A percentile compares a stretch with the other conserved stretches of the same genome.
These are phyloP conservation scores for Forbesichthys agassizii DNA, from an alignment of 2,113 vertebrate genomes.

Conservation along the genomic window DNA sequence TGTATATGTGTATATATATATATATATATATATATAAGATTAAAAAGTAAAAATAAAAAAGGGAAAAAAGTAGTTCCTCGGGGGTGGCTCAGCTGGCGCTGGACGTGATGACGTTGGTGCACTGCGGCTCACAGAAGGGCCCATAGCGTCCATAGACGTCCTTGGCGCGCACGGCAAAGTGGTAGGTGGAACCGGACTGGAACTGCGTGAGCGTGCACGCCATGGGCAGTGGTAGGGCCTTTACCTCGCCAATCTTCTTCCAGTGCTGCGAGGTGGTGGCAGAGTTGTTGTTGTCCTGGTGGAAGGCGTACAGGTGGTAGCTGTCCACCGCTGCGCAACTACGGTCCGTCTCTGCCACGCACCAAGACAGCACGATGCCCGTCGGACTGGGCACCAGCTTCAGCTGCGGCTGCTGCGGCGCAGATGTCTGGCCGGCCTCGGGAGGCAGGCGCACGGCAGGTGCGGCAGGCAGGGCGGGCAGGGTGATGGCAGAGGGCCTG, in stretches of 20 bases:
- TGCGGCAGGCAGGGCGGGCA: slow-evolving; percentile 74
- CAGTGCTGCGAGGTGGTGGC: slow-evolving; percentile 78
- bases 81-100: slow-evolving; percentile 62
- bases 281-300: slow-evolving; percentile 77
- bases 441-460: slow-evolving; percentile 70
- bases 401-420: slow-evolving; percentile 88
- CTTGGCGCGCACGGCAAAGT: slow-evolving; percentile 95
- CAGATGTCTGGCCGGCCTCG: slow-evolving; percentile 81
- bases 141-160: slow-evolving; percentile 96
- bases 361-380: slow-evolving; percentile 97
- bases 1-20: no score
- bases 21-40: no score
- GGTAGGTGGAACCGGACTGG: slow-evolving; percentile 95
- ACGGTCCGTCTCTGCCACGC: slow-evolving; percentile 90
- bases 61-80: neutral
- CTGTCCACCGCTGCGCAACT: slow-evolving; percentile 92
- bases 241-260: slow-evolving; percentile 99
- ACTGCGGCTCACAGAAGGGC: slow-evolving; percentile 97
- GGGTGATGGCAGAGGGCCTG: slow-evolving; percentile 24
- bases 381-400: slow-evolving; percentile 93
- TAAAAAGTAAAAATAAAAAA: neutral
- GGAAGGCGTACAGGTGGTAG: slow-evolving; percentile 96
- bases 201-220: slow-evolving; percentile 98
- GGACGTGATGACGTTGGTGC: slow-evolving; percentile 92
- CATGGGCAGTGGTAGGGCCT: slow-evolving; percentile 95